Conservation (phyloP, 64 coral and sea anemone species). For the Acropora tenuis region DNA sequence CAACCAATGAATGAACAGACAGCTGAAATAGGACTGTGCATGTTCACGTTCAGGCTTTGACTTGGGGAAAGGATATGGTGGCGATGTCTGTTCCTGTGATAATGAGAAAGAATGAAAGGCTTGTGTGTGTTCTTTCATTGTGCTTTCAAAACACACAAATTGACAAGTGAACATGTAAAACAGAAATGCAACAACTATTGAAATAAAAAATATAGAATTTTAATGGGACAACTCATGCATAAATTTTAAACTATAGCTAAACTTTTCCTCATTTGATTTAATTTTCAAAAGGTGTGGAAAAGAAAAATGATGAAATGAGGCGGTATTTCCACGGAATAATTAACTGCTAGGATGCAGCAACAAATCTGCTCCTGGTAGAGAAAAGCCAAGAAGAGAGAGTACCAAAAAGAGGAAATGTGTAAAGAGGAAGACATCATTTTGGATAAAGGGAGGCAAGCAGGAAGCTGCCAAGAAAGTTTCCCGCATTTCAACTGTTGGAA, state of each 20-base stretch:
- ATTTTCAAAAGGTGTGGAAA: constrained; percentile 32
- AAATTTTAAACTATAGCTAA: constrained; percentile 1
- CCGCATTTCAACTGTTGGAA: background rate
- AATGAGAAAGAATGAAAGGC: constrained; percentile 6
- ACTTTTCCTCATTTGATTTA: background rate
- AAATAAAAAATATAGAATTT: constrained; percentile 11
- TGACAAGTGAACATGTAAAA: background rate
- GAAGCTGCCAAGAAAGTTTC: constrained; percentile 2
- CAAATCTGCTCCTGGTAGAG: constrained; percentile 13
- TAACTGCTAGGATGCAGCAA: constrained; percentile 21
- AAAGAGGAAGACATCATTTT: constrained; percentile 25
- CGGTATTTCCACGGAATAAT: constrained; percentile 45
- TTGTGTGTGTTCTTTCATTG: constrained; percentile 23
- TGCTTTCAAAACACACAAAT: background rate
- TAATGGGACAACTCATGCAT: background rate
- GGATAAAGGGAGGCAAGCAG: constrained; percentile 28
- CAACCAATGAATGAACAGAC: background rate
- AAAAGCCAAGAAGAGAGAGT: constrained; percentile 26
- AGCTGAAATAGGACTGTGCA: background rate
- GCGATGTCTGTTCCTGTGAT: constrained; percentile 12
- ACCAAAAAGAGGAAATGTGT: constrained; percentile 37
- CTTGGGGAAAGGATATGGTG: constrained; percentile 46
- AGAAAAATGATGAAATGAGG: constrained; percentile 52
- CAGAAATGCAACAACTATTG: background rate
- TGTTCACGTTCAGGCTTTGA: constrained; percentile 25